Evolutionary conservation across 2,888 invertebrate species (phyloP), one percentile per base, ranked within the genome.

Genomic region (Eristalis arbustorum): DNA sequence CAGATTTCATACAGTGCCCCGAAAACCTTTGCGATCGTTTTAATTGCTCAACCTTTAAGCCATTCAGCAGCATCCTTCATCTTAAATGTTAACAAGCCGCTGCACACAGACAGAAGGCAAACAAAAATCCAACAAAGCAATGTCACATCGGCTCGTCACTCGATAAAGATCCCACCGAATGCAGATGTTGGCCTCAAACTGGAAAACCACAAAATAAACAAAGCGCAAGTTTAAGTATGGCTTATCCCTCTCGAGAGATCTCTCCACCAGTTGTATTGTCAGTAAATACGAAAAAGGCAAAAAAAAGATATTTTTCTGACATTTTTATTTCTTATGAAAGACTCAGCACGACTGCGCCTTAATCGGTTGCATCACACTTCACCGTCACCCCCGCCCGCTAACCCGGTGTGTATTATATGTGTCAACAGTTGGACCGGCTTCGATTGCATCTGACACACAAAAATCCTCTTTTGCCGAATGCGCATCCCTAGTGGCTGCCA

Each of bases 241-340:
- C n/a, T 23, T 25, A 13, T 34, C 63, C 37, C 79, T 61, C 28
- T 61, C 73, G 72, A 10, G 62, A 64, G 28, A 23, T 18, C n/a
- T 18, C n/a, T 73, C 28, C 13, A 25, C 59, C 59, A 37, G 31
- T 75, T 61, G 61, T 76, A 40, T 67, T 18, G 31, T 49, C 57
- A 49, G 63, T 49, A 80, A 84, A 82, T 87, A 67, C 79, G 75
- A 57, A 3, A 82, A 88, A n/a, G n/a, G n/a, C n/a, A n/a, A 87
- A 87, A 80, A 85, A 79, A 8, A 10, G 10, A 31, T 5, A 31
- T 31, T 68, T 81, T 49, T 75, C 83, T 87, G 87, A 72, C 87
- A 87, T 87, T 87, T 82, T 87, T 83, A 64, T 72, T 79, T 77
- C 56, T 74, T 73, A 74, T 82, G 61, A 73, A 84, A 68, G 74